phyloP scores from a whole-genome alignment of 2,797 vertebrate genomes.

The Enteromius thamalakanensis region DNA sequence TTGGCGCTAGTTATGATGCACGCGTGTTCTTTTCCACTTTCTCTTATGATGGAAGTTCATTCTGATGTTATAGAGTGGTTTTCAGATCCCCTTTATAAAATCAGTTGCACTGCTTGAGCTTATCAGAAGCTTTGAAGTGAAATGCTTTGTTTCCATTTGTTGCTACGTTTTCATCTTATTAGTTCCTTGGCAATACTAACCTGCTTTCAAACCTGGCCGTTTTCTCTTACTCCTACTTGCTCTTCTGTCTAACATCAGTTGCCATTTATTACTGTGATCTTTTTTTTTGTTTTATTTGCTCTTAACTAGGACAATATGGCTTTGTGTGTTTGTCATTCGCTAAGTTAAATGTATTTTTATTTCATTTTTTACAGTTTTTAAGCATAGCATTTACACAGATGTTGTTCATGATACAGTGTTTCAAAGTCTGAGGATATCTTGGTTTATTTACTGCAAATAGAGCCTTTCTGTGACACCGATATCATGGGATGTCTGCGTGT shows the following conservation, averaged over 20 bases:
- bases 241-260: background rate
- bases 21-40: background rate
- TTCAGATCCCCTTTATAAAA: background rate
- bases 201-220: background rate
- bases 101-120: constrained; percentile 14
- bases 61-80: background rate
- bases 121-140: background rate
- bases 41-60: constrained; percentile 26
- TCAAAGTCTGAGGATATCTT: background rate
- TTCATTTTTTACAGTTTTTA: background rate
- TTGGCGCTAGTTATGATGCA: background rate
- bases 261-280: background rate
- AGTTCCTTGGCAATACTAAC: constrained; percentile 26
- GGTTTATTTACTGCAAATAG: background rate
- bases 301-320: background rate
- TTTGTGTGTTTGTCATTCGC: background rate
- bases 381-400: background rate
- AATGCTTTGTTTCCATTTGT: background rate
- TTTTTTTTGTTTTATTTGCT: background rate
- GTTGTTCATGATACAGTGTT: background rate
- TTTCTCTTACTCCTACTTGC: background rate
- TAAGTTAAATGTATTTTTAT: background rate
- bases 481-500: background rate
- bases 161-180: background rate
- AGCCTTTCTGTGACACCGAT: background rate